These are phyloP conservation scores for Oreochromis niloticus DNA, from an alignment of 2,113 vertebrate genomes.

Conservation along the genomic window DNA sequence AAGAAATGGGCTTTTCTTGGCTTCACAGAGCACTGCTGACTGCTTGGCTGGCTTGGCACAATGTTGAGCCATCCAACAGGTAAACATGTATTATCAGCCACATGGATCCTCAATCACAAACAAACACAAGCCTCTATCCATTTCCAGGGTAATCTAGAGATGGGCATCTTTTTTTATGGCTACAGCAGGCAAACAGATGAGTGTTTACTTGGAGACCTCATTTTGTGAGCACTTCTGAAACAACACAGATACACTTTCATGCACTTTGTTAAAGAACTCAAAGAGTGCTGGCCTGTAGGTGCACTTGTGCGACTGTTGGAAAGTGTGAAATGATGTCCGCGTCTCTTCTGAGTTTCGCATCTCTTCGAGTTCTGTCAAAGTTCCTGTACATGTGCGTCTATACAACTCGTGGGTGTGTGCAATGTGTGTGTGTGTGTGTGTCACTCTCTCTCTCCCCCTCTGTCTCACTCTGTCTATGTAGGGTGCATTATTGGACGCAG, in stretches of 20 bases:
- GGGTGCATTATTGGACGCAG: conserved; percentile 59
- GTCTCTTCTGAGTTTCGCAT: conserved; percentile 3
- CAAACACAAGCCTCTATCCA: not conserved
- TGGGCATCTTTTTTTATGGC: not conserved
- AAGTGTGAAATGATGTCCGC: not conserved
- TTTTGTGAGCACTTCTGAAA: not conserved
- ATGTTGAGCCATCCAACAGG: conserved; percentile 17
- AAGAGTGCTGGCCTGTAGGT: not conserved
- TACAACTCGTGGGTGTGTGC: not conserved
- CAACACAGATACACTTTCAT: not conserved
- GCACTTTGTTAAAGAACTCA: conserved; percentile 2
- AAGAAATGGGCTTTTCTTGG: conserved; percentile 21
- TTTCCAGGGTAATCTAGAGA: conserved; percentile 11
- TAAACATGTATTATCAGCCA: conserved; percentile 47
- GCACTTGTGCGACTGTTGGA: not conserved
- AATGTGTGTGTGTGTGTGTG: not conserved
- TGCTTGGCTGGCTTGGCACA: conserved; percentile 33
- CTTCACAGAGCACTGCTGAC: not conserved
- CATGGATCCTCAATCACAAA: not conserved
- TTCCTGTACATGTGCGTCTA: not conserved
- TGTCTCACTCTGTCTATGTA: conserved; percentile 29
- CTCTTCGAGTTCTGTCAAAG: conserved; percentile 28
- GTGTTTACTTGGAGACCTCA: not conserved
- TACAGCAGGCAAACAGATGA: not conserved
- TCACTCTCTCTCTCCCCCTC: not conserved